Percentiles rank a stretch among this genome's conserved stretches.
These are phyloP conservation scores for Vidua chalybeata DNA, from an alignment of 2,113 vertebrate species.

Conservation along the genomic window DNA sequence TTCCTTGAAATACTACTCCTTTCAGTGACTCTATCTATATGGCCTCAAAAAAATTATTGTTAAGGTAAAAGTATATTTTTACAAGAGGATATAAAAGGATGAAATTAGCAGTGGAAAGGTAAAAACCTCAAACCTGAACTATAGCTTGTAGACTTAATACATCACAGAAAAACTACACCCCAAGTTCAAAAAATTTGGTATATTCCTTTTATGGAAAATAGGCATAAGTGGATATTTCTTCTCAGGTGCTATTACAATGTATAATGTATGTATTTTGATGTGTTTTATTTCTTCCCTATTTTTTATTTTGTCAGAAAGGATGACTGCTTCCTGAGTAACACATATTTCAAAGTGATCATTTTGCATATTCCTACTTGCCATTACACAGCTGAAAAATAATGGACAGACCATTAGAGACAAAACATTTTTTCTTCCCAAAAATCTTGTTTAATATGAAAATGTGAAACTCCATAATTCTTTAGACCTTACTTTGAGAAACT, in stretches of 20 bases:
- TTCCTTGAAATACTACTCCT: background rate
- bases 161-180: background rate
- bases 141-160: background rate
- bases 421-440: background rate
- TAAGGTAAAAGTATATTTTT: background rate
- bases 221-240: background rate
- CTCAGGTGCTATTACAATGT: background rate
- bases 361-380: background rate
- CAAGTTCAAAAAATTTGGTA: background rate
- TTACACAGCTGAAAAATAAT: background rate
- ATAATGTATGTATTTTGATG: background rate
- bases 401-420: background rate
- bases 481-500: background rate
- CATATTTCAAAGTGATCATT: background rate
- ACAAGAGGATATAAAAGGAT: background rate
- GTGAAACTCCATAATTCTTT: background rate
- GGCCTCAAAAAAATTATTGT: background rate
- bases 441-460: background rate
- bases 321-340: background rate
- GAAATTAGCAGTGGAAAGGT: background rate
- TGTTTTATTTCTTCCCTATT: background rate
- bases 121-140: background rate
- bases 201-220: background rate
- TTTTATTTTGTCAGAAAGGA: background rate
- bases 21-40: background rate